phyloP scores from a whole-genome alignment of 1,140 invertebrate species.

The Drosophila equinoxialis region DNA sequence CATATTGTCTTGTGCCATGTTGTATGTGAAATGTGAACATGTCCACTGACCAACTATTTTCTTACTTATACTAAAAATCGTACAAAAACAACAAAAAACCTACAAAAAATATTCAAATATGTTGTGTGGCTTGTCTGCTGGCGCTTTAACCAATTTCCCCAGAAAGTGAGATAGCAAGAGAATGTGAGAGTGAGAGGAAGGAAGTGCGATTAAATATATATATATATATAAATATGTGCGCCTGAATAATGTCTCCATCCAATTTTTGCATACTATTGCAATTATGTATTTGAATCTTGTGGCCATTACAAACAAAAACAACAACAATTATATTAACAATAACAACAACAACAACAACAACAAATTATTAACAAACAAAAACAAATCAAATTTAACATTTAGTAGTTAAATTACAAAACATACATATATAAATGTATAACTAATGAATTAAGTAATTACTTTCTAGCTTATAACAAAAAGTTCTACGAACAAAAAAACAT shows the following conservation, averaged over 20 bases:
- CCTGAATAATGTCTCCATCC: slow-evolving; percentile 32
- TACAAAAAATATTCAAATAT: slow-evolving; percentile 3
- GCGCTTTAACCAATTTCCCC: not conserved
- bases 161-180: not conserved
- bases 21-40: slow-evolving; percentile 24
- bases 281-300: slow-evolving; percentile 20
- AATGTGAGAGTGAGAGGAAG: not conserved
- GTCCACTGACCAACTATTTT: slow-evolving; percentile 38
- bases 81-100: not conserved
- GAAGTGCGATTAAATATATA: not conserved
- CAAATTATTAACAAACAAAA: slow-evolving; percentile 50
- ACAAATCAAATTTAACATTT: slow-evolving; percentile 67
- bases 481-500: slow-evolving; percentile 56
- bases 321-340: slow-evolving; percentile 24
- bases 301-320: slow-evolving; percentile 23
- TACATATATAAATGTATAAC: not conserved
- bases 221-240: slow-evolving; percentile 6
- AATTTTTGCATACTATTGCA: slow-evolving; percentile 21
- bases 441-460: slow-evolving; percentile 30
- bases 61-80: slow-evolving; percentile 34
- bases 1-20: slow-evolving; percentile 12
- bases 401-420: slow-evolving; percentile 43
- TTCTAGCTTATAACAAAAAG: slow-evolving; percentile 48
- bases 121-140: slow-evolving; percentile 10
- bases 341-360: slow-evolving; percentile 34